A percentile compares a stretch with the other conserved stretches of the same genome.
These are phyloP conservation scores for Tromatobia lineatoria DNA, from an alignment of 2,888 invertebrate species.

Conservation along the genomic window DNA sequence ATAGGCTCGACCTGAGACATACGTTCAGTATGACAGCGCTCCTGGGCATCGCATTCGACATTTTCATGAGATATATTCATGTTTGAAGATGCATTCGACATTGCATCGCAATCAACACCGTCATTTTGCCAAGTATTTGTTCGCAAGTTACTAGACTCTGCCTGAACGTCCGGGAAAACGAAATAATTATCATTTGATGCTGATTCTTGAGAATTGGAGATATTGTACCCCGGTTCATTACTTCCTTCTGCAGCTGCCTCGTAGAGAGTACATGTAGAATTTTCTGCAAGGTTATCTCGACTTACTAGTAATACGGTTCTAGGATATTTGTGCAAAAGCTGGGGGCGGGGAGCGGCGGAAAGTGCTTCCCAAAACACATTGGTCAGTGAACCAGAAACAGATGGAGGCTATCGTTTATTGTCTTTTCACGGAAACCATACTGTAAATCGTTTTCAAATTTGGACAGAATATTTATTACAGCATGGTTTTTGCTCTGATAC, in stretches of 20 bases:
- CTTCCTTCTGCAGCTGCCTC: slow-evolving; percentile 3
- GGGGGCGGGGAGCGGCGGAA: no score
- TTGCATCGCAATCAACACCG: neutral
- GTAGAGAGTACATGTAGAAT: neutral
- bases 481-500: neutral
- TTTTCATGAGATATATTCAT: neutral
- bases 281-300: neutral
- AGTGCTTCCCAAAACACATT: no score
- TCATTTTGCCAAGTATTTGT: slow-evolving; percentile 1
- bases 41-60: slow-evolving; percentile 8
- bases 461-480: neutral
- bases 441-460: slow-evolving; percentile 1
- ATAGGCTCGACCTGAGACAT: neutral
- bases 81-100: neutral
- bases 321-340: no score
- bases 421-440: no score
- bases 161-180: slow-evolving; percentile 19
- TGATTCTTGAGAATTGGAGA: neutral
- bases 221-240: neutral
- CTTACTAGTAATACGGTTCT: no score
- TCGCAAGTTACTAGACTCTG: neutral
- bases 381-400: no score
- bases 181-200: slow-evolving; percentile 17
- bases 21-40: neutral
- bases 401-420: no score